Evolutionary conservation across 2,888 invertebrate genomes (phyloP).

Genomic region (Tetanocera ferruginea): DNA sequence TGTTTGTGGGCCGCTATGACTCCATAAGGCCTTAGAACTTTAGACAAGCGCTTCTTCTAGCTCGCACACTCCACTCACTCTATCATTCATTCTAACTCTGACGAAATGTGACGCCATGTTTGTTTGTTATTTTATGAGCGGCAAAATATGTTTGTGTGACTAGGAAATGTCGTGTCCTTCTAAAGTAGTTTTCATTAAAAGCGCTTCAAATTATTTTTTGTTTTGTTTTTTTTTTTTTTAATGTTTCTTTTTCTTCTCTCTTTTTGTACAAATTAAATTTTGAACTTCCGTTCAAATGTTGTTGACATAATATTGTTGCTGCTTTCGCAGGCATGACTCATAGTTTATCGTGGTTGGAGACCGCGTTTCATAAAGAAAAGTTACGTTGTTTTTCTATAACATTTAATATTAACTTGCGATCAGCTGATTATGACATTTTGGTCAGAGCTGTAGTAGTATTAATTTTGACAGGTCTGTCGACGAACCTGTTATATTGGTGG

Average conservation of each 20-base stretch:
- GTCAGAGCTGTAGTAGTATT: too few relatives aligned
- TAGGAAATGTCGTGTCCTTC: not conserved
- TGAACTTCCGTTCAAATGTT: not conserved
- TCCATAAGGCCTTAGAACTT: not conserved
- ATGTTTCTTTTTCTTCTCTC: not conserved
- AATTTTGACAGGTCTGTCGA: too few relatives aligned
- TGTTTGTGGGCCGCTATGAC: too few relatives aligned
- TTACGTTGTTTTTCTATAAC: too few relatives aligned
- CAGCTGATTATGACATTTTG: too few relatives aligned
- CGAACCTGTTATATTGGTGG: not conserved
- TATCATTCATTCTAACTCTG: not conserved
- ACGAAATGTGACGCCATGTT: slow-evolving; percentile 19
- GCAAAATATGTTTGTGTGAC: not conserved
- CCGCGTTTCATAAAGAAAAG: not conserved
- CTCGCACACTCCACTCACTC: not conserved
- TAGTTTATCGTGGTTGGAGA: not conserved
- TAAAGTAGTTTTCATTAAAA: not conserved
- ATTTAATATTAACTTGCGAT: too few relatives aligned
- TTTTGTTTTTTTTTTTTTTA: not conserved
- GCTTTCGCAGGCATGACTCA: not conserved
- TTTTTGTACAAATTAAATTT: not conserved
- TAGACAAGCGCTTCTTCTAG: not conserved
- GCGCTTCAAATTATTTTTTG: not conserved
- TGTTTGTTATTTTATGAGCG: slow-evolving; percentile 11
- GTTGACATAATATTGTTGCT: not conserved